phyloP scores from a whole-genome alignment of 2,113 vertebrate genomes.

The human (Homo sapiens) region DNA sequence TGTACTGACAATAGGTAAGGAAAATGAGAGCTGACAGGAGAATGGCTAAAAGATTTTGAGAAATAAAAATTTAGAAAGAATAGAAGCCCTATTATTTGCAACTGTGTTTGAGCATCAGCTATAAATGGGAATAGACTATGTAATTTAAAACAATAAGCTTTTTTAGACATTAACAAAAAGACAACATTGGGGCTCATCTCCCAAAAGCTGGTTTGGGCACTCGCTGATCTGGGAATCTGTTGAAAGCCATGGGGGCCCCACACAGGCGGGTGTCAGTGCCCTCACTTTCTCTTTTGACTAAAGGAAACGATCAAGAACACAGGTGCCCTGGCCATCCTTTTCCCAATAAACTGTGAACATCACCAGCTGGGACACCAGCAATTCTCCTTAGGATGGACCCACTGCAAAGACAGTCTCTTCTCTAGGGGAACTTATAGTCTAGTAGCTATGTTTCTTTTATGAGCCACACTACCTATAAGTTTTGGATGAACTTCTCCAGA shows the following conservation, averaged over 20 bases:
- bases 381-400: neutral
- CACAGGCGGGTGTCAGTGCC: rapidly evolving
- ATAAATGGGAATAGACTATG: neutral
- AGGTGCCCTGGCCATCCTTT: neutral
- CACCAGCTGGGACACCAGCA: neutral
- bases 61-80: slow-evolving; percentile 32
- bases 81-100: neutral
- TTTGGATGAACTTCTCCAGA: neutral
- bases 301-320: neutral
- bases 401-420: neutral
- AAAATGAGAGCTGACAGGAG: neutral
- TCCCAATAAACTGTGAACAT: neutral
- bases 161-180: neutral
- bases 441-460: neutral
- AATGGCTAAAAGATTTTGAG: neutral
- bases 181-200: neutral
- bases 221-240: neutral
- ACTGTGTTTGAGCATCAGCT: neutral
- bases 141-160: neutral
- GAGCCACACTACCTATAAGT: neutral
- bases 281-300: neutral
- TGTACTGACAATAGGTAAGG: neutral
- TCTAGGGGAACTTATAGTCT: neutral
- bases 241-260: neutral
- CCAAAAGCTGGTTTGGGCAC: neutral